Evolutionary conservation across 1,140 invertebrate genomes (phyloP).

Genomic region (Mizuhopecten yessoensis): DNA sequence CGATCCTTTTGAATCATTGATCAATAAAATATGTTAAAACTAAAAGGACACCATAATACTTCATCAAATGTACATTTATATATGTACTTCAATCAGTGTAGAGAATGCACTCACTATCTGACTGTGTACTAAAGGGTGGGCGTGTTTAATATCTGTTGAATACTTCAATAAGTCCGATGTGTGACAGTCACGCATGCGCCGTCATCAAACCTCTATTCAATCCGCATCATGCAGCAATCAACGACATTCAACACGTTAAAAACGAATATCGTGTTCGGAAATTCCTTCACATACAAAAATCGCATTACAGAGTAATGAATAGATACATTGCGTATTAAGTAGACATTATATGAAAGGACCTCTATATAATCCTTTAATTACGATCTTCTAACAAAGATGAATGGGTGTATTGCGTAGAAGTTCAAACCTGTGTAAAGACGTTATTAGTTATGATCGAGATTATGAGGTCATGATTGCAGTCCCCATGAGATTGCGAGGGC

Average conservation of each 20-base stretch:
- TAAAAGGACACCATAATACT: neutral
- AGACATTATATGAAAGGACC: neutral
- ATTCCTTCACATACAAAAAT: constrained; percentile 39
- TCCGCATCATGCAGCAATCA: neutral
- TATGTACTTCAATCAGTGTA: neutral
- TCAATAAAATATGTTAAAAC: too few relatives aligned
- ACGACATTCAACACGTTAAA: neutral
- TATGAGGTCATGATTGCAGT: neutral
- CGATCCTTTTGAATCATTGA: too few relatives aligned
- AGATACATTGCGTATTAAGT: constrained; percentile 21
- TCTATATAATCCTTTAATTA: neutral
- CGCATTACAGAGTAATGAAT: constrained; percentile 12
- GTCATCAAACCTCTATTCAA: neutral
- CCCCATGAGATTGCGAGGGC: neutral
- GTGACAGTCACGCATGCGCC: constrained; percentile 35
- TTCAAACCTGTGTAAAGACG: neutral
- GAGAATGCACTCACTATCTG: neutral
- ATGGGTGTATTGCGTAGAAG: constrained; percentile 28
- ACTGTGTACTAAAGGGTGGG: neutral
- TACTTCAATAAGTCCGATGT: neutral
- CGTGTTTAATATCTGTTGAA: neutral
- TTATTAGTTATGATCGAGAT: neutral
- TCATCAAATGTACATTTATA: neutral
- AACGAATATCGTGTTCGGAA: constrained; percentile 24
- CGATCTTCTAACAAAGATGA: constrained; percentile 30